Base-by-base conservation (phyloP, 2,113 vertebrate species). In the Ariopsis seemanni region DNA sequence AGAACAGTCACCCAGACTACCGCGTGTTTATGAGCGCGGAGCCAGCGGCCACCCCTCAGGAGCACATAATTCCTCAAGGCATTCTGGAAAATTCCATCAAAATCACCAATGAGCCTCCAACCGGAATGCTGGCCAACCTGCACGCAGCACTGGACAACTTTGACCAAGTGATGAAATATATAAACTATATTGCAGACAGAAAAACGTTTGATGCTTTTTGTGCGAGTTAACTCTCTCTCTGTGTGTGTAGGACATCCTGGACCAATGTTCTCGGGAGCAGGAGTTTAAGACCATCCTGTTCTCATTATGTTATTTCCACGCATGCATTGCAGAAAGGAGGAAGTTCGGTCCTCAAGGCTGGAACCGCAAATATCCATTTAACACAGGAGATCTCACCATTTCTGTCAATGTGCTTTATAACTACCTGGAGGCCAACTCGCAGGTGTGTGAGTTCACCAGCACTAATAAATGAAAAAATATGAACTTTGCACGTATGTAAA, bases 211-310 rank as follows among this genome's bases (percentile, higher is more conserved):
- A 65, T 84, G n/a, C 82, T 50, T 65, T 20, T 57, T 79, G 30
- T 85, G 17, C 30, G 25, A 1, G 7, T n/a, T 60, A 2, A 55
- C 27, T 25, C 34, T 30, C 9, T n/a, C 25, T n/a, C 25, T 42
- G 4, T 20, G 11, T 88, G 34, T 85, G 27, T 81, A 96, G 96
- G 95, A 94, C 86, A 96, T 96, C 80, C 92, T 96, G 92, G 95
- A 96, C 90, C 95, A 94, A 92, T 96, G 95, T 90, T 95, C 92
- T 4, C 88, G 92, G 5, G 95, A 96, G 91, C 95, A 96, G 91
- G 96, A 97, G 93, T 97, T 97, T 90, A 96, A 97, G 92, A 96
- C 94, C 85, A 96, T 96, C 89, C 91, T 96, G 57, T 96, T 97
- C 92, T 96, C 96, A 15, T 91, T 96, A 77, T 96, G 96, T 87